Conservation (phyloP, 2,113 vertebrate genomes). For the Lipophrys pholis region DNA sequence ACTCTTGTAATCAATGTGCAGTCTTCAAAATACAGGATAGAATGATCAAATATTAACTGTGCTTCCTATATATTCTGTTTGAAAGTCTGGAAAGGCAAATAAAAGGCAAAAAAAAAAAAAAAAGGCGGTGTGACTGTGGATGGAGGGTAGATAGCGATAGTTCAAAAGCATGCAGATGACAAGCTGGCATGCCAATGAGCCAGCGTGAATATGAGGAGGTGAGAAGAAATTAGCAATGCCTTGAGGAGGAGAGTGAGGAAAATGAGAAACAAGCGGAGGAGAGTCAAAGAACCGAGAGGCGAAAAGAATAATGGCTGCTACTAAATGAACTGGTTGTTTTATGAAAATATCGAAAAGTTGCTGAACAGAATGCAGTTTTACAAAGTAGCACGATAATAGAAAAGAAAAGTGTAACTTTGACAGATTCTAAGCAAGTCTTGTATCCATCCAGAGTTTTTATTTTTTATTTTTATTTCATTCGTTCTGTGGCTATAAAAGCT, state of each 20-base stretch:
- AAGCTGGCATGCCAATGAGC: conserved; percentile 47
- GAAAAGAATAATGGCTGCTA: background rate
- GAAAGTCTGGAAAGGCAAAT: conserved; percentile 19
- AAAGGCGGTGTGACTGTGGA: conserved; percentile 5
- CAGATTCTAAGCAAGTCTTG: too few relatives aligned
- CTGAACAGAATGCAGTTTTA: too few relatives aligned
- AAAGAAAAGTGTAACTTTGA: too few relatives aligned
- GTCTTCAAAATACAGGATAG: background rate
- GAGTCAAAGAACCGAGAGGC: background rate
- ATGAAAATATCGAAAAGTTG: too few relatives aligned
- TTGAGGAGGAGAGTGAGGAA: conserved; percentile 1
- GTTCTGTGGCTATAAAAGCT: too few relatives aligned
- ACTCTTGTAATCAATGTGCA: background rate
- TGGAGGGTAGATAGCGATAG: conserved; percentile 32
- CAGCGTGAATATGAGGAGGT: conserved; percentile 29
- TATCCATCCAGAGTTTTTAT: too few relatives aligned
- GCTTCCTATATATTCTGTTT: conserved; percentile 32
- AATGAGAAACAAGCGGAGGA: background rate
- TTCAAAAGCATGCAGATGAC: conserved; percentile 71
- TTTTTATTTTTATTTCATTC: too few relatives aligned
- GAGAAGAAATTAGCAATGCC: conserved; percentile 39
- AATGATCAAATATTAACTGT: conserved; percentile 14
- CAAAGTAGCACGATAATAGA: too few relatives aligned
- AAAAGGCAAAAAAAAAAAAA: background rate
- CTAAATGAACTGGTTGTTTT: too few relatives aligned